phyloP scores from a whole-genome alignment of 2,797 vertebrate genomes.

The Danionella dracula region DNA sequence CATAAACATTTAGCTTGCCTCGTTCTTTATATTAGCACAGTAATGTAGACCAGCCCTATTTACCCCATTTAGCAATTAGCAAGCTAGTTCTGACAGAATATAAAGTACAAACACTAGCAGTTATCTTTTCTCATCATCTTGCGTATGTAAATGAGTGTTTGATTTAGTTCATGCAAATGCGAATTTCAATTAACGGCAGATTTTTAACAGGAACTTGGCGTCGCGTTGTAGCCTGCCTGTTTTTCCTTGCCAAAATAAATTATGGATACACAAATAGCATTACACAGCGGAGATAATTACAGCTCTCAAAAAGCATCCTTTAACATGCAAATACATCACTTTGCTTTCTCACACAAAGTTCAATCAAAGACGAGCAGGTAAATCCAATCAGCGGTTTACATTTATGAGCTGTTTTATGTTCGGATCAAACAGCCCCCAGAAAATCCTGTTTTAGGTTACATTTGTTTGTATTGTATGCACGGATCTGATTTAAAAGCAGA shows the following conservation, averaged over 20 bases:
- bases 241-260: constrained; percentile 71
- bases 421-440: constrained; percentile 53
- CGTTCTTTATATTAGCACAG: constrained; percentile 57
- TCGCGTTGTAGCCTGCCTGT: constrained; percentile 62
- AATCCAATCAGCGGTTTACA: constrained; percentile 65
- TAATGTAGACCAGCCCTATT: constrained; percentile 61
- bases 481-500: constrained; percentile 48
- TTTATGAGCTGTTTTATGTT: constrained; percentile 69
- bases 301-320: constrained; percentile 60
- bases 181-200: constrained; percentile 75
- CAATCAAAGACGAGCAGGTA: constrained; percentile 76
- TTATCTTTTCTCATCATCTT: constrained; percentile 77
- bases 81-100: constrained; percentile 63
- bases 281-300: constrained; percentile 72
- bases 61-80: constrained; percentile 72
- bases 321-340: constrained; percentile 73
- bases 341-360: constrained; percentile 71
- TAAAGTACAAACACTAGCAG: constrained; percentile 70
- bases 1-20: constrained; percentile 52
- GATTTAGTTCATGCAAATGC: constrained; percentile 78
- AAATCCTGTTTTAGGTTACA: constrained; percentile 48
- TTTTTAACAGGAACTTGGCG: constrained; percentile 66
- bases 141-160: constrained; percentile 78
- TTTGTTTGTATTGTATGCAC: constrained; percentile 43
- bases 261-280: constrained; percentile 75